phyloP scores from a whole-genome alignment of 2,113 vertebrate species.

The Aegithalos caudatus region DNA sequence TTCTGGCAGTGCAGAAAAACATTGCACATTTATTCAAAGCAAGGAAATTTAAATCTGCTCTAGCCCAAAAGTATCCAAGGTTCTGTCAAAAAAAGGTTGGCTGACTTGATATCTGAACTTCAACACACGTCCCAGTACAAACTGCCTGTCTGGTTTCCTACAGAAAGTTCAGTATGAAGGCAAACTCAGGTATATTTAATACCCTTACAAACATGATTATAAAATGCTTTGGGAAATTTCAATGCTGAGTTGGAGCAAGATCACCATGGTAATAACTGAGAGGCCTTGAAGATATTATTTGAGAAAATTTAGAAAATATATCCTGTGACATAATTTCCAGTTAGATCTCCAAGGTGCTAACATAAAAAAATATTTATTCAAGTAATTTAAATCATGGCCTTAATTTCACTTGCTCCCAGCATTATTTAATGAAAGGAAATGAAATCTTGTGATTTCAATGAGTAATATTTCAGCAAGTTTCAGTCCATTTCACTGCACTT shows the following conservation, averaged over 20 bases:
- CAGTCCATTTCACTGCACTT: not conserved
- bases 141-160: not conserved
- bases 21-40: not conserved
- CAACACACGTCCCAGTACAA: not conserved
- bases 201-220: not conserved
- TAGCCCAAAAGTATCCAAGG: not conserved
- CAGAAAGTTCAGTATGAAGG: not conserved
- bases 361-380: constrained; percentile 27
- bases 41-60: not conserved
- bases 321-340: constrained; percentile 25
- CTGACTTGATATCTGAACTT: not conserved
- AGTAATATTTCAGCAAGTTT: not conserved
- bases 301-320: constrained; percentile 48
- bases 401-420: constrained; percentile 1
- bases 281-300: constrained; percentile 9
- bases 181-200: constrained; percentile 9
- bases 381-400: constrained; percentile 25
- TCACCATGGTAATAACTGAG: constrained; percentile 64
- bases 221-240: constrained; percentile 47
- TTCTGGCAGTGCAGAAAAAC: not conserved
- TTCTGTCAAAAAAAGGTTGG: not conserved
- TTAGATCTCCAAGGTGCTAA: not conserved
- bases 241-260: constrained; percentile 12
- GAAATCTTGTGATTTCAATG: not conserved
- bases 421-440: not conserved